Base-by-base conservation (phyloP, 2,888 invertebrate genomes). In the Eupithecia vulgata region DNA sequence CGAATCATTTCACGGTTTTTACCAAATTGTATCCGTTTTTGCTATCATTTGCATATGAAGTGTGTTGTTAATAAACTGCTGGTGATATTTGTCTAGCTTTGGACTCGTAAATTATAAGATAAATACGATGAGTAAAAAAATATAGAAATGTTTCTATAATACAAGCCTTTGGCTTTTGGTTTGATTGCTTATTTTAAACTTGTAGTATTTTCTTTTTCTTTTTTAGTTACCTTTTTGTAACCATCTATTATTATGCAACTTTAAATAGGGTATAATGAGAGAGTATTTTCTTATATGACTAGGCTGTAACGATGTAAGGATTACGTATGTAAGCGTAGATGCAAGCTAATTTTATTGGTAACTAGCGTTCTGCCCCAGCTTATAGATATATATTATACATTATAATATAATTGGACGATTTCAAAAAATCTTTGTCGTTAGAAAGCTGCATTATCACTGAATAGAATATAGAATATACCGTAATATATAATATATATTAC, bases 41-140 rank as follows among this genome's bases (percentile, higher is more conserved):
- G 30, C 34, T 7, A 70, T 73, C 68, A 75, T 75, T 73, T 73
- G 72, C 70, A 76, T 37, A 74, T 66, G 70, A 42, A 52, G 57
- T 67, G 45, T 61, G 67, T 70, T 61, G 70, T 74, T 72, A 76
- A 72, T 68, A 8, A 68, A 57, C 70, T 72, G 72, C 72, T 66
- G 68, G 67, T 67, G 72, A 61, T 67, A 67, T 70, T 59, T 67
- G 70, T 48, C 71, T 52, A 78, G 70, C 72, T 71, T 69, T 73
- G 78, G 64, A 65, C 70, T 71, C 57, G 8, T 71, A 66, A 71
- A 70, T 67, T 57, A 13, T 13, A 13, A 25, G 57, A 57, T 57
- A 25, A 57, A 57, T 25, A 25, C 57, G 12, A 25, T 12, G 25
- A 0, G 0, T 21, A 52, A 21, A 52, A 21, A 15, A 30, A 30